Percentiles rank a stretch among this genome's conserved stretches.
These are phyloP conservation scores for Ophonus ardosiacus DNA, from an alignment of 2,888 invertebrate genomes.

Conservation along the genomic window DNA sequence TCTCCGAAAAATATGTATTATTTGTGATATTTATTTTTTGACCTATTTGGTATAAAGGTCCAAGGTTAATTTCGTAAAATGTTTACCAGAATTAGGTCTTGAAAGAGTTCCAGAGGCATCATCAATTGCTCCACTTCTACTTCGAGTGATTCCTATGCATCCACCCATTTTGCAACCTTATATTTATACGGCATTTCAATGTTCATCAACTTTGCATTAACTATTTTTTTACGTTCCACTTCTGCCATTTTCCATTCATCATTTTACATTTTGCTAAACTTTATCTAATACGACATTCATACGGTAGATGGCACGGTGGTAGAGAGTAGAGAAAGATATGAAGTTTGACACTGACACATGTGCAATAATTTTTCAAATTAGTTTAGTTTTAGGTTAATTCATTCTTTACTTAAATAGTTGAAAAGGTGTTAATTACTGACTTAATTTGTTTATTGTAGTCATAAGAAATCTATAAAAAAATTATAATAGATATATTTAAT, in stretches of 20 bases:
- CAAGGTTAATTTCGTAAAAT: conserved; percentile 64
- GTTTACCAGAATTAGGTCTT: conserved; percentile 88
- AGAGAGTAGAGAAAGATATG: neutral
- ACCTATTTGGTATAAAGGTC: conserved; percentile 63
- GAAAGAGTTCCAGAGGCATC: conserved; percentile 89
- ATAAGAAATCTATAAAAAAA: neutral
- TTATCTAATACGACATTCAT: conserved; percentile 57
- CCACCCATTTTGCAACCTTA: conserved; percentile 88
- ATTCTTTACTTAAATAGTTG: neutral
- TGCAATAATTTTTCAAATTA: too few species aligned
- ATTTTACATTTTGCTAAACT: conserved; percentile 67
- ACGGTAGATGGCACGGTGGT: conserved; percentile 35
- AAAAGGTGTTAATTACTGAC: neutral
- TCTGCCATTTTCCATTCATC: conserved; percentile 74
- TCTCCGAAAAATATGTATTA: neutral
- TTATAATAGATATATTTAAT: neutral
- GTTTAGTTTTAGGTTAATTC: neutral
- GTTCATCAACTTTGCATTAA: conserved; percentile 67
- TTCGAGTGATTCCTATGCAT: conserved; percentile 90
- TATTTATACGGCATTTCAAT: conserved; percentile 77
- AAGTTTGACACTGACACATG: too few species aligned
- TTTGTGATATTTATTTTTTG: conserved; percentile 68
- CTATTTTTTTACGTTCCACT: conserved; percentile 65
- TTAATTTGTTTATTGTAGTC: neutral
- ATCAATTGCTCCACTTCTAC: conserved; percentile 88